These are phyloP conservation scores for Rattus norvegicus DNA, from an alignment of 2,113 vertebrate species.

Conservation along the genomic window DNA sequence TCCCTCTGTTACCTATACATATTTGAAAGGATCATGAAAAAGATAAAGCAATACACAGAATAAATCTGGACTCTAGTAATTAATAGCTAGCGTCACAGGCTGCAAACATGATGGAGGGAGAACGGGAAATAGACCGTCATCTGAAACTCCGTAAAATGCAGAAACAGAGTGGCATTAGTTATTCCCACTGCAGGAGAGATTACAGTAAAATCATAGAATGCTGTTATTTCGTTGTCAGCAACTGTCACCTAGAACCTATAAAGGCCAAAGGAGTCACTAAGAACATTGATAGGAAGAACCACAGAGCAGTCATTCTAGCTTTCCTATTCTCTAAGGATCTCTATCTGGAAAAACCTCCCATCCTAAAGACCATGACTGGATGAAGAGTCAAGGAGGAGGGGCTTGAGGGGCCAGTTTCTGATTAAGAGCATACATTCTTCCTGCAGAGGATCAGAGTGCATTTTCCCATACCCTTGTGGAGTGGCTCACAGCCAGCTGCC, in stretches of 20 bases:
- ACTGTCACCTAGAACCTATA: not conserved
- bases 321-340: not conserved
- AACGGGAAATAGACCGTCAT: not conserved
- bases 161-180: not conserved
- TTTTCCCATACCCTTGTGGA: too few species aligned
- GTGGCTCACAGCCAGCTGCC: not conserved
- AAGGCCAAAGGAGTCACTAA: not conserved
- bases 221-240: constrained; percentile 6
- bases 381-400: not conserved
- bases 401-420: too few species aligned
- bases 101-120: not conserved
- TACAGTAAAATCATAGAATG: not conserved
- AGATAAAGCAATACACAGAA: not conserved
- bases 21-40: not conserved
- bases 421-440: not conserved
- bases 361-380: not conserved
- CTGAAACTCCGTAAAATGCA: not conserved
- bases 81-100: not conserved
- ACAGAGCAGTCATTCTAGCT: not conserved
- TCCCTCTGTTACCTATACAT: not conserved
- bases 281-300: not conserved
- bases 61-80: not conserved
- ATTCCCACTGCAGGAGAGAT: not conserved
- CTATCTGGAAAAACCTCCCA: not conserved
- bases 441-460: not conserved